Conservation (phyloP, 2,888 invertebrate genomes). For the Iselma pallidipennis region DNA sequence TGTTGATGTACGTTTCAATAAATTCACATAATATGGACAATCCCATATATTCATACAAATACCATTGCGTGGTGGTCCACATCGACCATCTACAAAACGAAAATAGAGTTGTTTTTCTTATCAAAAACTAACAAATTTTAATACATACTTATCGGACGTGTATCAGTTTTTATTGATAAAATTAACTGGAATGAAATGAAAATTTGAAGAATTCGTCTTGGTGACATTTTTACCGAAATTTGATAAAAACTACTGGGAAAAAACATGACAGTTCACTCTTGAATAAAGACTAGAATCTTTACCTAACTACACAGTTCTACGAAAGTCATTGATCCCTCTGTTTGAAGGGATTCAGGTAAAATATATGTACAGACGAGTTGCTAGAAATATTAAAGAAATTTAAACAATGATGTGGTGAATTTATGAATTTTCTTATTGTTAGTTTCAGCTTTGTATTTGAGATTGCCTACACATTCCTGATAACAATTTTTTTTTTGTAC, state of each 20-base stretch:
- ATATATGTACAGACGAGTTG: too few relatives aligned
- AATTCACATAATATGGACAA: conserved; percentile 45
- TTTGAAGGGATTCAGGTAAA: too few relatives aligned
- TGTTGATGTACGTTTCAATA: conserved; percentile 40
- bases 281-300: too few relatives aligned
- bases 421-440: too few relatives aligned
- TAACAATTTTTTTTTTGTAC: neutral
- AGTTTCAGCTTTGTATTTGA: too few relatives aligned
- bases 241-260: too few relatives aligned
- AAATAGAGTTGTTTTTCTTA: neutral
- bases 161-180: neutral
- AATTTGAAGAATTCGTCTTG: neutral
- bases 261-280: too few relatives aligned
- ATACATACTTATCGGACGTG: neutral
- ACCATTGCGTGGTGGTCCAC: conserved; percentile 35
- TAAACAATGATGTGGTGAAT: too few relatives aligned
- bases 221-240: neutral
- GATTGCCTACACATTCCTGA: too few relatives aligned
- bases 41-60: conserved; percentile 43
- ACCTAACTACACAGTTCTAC: too few relatives aligned
- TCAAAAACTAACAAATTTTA: neutral
- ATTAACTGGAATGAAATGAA: neutral
- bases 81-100: conserved; percentile 10
- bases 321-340: too few relatives aligned
- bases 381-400: too few relatives aligned